Conservation (phyloP, 2,113 vertebrate species). For the Probosciger aterrimus region DNA sequence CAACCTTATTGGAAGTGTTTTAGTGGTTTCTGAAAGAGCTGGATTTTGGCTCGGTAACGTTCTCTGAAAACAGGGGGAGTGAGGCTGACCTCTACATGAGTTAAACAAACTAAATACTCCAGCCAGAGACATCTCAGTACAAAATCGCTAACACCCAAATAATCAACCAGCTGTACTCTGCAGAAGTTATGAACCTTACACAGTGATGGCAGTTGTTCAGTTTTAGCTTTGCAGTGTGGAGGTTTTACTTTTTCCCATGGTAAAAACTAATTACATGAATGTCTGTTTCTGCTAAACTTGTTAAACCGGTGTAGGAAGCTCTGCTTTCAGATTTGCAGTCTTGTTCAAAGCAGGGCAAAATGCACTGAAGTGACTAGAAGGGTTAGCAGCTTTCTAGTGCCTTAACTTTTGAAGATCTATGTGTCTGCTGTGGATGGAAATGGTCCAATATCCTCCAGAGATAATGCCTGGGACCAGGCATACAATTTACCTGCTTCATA, state of each 20-base stretch:
- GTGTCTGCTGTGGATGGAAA: neutral
- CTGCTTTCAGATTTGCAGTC: neutral
- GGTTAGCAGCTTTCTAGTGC: neutral
- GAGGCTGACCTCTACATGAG: neutral
- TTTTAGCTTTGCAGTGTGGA: neutral
- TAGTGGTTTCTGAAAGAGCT: neutral
- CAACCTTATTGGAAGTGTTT: neutral
- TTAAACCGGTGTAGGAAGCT: neutral
- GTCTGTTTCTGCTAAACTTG: neutral
- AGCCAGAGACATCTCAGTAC: neutral
- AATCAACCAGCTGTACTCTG: neutral
- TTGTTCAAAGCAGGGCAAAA: neutral
- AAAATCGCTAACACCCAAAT: neutral
- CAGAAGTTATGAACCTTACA: neutral
- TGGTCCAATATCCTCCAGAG: neutral
- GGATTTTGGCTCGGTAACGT: neutral
- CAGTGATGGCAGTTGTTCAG: neutral
- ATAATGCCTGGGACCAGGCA: conserved; percentile 39
- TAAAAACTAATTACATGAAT: neutral
- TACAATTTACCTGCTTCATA: conserved; percentile 56
- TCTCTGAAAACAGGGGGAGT: neutral
- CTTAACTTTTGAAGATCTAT: neutral
- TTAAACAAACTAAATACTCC: neutral
- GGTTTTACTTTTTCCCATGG: neutral
- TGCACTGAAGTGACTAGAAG: neutral